Evolutionary conservation across 2,888 invertebrate species (phyloP).

Genomic region (Parthenolecanium corni): DNA sequence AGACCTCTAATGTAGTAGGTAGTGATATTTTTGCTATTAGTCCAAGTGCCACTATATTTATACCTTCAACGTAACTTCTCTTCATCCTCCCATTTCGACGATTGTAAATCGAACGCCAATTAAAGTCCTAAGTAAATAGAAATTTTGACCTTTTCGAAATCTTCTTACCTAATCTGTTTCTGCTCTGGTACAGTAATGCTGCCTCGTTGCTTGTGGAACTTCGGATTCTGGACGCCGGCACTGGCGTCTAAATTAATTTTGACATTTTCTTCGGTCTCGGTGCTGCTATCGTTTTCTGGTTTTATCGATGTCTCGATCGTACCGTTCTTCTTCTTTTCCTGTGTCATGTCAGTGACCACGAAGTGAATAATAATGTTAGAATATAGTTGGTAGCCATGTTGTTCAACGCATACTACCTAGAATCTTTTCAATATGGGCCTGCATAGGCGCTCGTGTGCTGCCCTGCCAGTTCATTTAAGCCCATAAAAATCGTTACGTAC

Average conservation of each 20-base stretch:
- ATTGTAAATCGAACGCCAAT: too few relatives aligned
- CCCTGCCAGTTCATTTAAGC: too few relatives aligned
- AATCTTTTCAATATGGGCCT: too few relatives aligned
- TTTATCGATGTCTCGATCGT: slow-evolving; percentile 1
- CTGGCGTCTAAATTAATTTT: slow-evolving; percentile 24
- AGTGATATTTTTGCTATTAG: too few relatives aligned
- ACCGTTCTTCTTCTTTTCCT: slow-evolving; percentile 25
- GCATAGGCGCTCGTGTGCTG: too few relatives aligned
- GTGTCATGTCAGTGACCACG: not conserved
- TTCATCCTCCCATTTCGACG: too few relatives aligned
- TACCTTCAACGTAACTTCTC: too few relatives aligned
- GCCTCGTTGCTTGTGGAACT: slow-evolving; percentile 18
- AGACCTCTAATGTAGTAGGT: too few relatives aligned
- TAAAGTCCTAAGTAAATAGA: too few relatives aligned
- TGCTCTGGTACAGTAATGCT: slow-evolving; percentile 18
- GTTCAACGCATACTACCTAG: not conserved
- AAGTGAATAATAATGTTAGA: not conserved
- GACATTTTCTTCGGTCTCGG: slow-evolving; percentile 19
- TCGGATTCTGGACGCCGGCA: slow-evolving; percentile 20
- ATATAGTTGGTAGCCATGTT: not conserved
- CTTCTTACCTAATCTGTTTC: slow-evolving; percentile 22
- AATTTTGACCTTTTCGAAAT: too few relatives aligned
- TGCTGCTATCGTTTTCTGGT: not conserved
- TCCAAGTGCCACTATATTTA: too few relatives aligned
- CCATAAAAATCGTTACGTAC: slow-evolving; percentile 5